Evolutionary conservation across 2,888 invertebrate species (phyloP).

Genomic region (Brachyopa scutellaris): DNA sequence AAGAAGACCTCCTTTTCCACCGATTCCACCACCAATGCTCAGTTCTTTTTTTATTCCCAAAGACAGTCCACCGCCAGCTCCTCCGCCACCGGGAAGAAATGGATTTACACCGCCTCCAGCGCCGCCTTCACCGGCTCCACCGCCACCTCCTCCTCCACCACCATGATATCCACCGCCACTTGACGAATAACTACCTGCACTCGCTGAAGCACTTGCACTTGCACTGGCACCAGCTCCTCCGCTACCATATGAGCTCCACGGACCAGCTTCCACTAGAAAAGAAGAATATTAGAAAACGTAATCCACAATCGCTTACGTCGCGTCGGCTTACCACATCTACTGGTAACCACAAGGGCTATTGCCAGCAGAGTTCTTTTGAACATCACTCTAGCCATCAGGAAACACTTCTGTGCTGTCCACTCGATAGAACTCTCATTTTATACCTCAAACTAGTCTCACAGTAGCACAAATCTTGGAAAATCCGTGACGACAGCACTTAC

Average conservation of each 20-base stretch:
- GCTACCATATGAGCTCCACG: constrained; percentile 73
- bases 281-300: no score
- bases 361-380: constrained; percentile 56
- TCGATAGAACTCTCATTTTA: constrained; percentile 50
- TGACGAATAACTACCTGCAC: constrained; percentile 74
- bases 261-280: constrained; percentile 51
- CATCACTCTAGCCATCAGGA: constrained; percentile 65
- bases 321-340: constrained; percentile 51
- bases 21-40: constrained; percentile 14
- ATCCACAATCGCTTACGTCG: background rate
- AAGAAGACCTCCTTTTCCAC: constrained; percentile 41
- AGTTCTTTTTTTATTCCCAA: constrained; percentile 48
- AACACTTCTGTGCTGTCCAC: constrained; percentile 49
- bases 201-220: constrained; percentile 73
- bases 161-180: constrained; percentile 59
- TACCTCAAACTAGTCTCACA: constrained; percentile 44
- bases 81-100: constrained; percentile 60
- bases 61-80: constrained; percentile 23
- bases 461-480: constrained; percentile 56
- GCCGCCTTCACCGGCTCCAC: background rate
- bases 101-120: constrained; percentile 59
- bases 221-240: constrained; percentile 68
- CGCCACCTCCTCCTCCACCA: constrained; percentile 29
- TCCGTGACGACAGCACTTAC: constrained; percentile 61
- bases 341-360: constrained; percentile 58